Percentiles rank a stretch among this genome's conserved stretches.
Evolutionary conservation across 1,140 invertebrate genomes (phyloP).

Genomic region (Solen grandis): DNA sequence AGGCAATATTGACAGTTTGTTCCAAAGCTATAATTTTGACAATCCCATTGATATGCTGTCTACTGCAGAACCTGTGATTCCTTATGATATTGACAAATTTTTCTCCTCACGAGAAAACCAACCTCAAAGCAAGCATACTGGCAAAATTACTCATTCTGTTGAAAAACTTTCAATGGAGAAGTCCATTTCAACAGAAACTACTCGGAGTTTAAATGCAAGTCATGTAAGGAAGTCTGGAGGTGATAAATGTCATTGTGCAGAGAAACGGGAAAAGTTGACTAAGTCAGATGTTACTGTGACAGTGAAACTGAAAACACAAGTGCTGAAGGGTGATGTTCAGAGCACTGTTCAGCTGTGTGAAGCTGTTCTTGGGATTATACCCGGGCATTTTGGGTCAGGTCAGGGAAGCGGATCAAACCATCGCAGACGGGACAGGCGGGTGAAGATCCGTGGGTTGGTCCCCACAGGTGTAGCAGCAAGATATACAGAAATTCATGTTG

Average conservation of each 20-base stretch:
- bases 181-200: background rate
- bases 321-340: background rate
- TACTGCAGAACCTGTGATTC: background rate
- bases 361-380: conserved; percentile 37
- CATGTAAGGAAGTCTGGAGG: background rate
- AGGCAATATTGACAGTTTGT: conserved; percentile 50
- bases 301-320: conserved; percentile 11
- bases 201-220: background rate
- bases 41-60: background rate
- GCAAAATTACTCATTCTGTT: background rate
- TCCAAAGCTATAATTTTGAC: conserved; percentile 16
- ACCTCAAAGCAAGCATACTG: background rate
- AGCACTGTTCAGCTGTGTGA: conserved; percentile 50
- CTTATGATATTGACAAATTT: conserved; percentile 37
- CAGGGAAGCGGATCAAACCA: conserved; percentile 2
- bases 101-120: conserved; percentile 23
- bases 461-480: conserved; percentile 35
- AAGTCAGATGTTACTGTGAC: background rate
- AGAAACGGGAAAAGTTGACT: background rate
- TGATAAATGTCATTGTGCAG: conserved; percentile 4
- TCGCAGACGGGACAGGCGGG: conserved; percentile 35
- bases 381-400: conserved; percentile 39
- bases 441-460: conserved; percentile 35
- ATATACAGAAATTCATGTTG: conserved; percentile 40
- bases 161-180: background rate